Conservation (phyloP, 2,888 invertebrate genomes). For the Oligia latruncula region DNA sequence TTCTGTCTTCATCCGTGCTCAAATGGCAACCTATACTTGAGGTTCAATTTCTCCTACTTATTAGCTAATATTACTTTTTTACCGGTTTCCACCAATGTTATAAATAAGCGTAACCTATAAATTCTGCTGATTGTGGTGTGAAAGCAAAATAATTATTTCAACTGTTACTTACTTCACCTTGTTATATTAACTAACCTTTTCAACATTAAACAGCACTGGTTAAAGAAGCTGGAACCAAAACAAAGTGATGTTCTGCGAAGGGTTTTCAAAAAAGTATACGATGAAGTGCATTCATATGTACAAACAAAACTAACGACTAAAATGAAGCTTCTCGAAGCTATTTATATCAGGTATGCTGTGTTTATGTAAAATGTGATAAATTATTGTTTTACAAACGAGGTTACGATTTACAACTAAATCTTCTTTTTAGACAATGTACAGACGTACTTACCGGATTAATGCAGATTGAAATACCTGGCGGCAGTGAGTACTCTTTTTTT, state of each 20-base stretch:
- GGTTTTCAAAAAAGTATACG: constrained; percentile 93
- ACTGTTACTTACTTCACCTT: not conserved
- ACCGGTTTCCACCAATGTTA: not conserved
- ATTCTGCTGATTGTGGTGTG: not conserved
- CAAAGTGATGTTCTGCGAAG: constrained; percentile 73
- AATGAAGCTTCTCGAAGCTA: constrained; percentile 95
- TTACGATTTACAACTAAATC: not conserved
- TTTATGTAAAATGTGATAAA: not conserved
- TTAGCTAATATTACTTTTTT: not conserved
- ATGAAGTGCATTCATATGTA: constrained; percentile 92
- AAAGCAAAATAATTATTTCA: not conserved
- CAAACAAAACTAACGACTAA: constrained; percentile 93
- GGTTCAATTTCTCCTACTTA: constrained; percentile 77
- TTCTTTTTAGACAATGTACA: constrained; percentile 91
- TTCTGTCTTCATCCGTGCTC: constrained; percentile 95
- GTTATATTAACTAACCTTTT: not conserved
- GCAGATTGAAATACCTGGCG: constrained; percentile 88
- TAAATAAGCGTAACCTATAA: not conserved
- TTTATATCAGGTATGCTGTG: constrained; percentile 91
- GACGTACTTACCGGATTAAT: constrained; percentile 94
- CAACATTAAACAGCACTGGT: constrained; percentile 90
- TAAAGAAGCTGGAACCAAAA: constrained; percentile 84
- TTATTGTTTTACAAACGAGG: not conserved
- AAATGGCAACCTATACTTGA: constrained; percentile 95
- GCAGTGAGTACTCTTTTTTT: constrained; percentile 78